Evolutionary conservation across 2,113 vertebrate species (phyloP).

Genomic region (Istiophorus platypterus): DNA sequence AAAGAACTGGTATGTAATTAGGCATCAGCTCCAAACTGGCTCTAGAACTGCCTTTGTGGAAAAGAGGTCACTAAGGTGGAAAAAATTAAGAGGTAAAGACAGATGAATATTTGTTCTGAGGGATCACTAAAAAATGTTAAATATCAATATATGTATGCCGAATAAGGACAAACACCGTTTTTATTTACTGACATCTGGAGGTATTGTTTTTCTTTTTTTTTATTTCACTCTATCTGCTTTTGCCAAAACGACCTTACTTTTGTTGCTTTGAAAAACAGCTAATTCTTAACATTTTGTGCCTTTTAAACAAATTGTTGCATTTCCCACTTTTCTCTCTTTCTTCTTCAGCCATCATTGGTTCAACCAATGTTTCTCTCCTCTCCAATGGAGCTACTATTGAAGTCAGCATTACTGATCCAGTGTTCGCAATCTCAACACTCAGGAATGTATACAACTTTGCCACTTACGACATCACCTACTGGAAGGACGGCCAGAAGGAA

Average conservation of each 20-base stretch:
- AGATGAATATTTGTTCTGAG: not conserved
- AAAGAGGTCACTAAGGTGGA: too few relatives aligned
- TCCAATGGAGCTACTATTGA: constrained; percentile 53
- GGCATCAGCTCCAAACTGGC: too few relatives aligned
- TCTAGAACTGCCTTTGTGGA: too few relatives aligned
- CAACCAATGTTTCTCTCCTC: constrained; percentile 64
- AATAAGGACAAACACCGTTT: too few relatives aligned
- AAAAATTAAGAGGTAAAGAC: not conserved
- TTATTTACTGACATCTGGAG: too few relatives aligned
- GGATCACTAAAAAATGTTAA: not conserved
- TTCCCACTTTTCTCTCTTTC: not conserved
- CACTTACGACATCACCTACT: constrained; percentile 76
- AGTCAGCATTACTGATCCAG: constrained; percentile 73
- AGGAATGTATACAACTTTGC: not conserved
- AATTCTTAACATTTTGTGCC: not conserved
- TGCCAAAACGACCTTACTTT: not conserved
- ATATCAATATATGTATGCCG: too few relatives aligned
- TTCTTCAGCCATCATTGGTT: constrained; percentile 71
- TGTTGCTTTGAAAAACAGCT: not conserved
- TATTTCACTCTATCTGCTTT: too few relatives aligned
- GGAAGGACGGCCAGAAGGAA: constrained; percentile 62
- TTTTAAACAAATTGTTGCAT: not conserved
- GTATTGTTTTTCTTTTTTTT: too few relatives aligned
- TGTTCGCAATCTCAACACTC: constrained; percentile 28
- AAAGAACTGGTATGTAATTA: too few relatives aligned